These are phyloP conservation scores for Ceratina japonica DNA, from an alignment of 1,140 invertebrate genomes.

Conservation along the genomic window DNA sequence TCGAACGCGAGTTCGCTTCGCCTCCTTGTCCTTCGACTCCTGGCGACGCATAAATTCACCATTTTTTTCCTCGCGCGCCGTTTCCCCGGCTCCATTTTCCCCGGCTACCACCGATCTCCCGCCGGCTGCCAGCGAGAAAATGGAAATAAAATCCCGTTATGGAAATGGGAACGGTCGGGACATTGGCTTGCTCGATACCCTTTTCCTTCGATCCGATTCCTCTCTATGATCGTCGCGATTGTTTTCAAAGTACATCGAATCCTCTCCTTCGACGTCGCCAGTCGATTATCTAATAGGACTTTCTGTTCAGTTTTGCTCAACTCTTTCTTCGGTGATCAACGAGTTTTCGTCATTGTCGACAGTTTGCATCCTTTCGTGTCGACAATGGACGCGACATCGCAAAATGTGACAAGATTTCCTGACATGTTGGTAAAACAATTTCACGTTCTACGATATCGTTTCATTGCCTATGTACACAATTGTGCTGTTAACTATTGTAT, in stretches of 20 bases:
- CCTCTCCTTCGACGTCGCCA: not conserved
- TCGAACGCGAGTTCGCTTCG: not conserved
- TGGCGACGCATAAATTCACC: constrained; percentile 42
- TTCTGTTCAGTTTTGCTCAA: not conserved
- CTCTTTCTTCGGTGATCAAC: not conserved
- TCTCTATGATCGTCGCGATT: constrained; percentile 26
- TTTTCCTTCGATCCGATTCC: constrained; percentile 13
- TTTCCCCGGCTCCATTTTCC: constrained; percentile 13
- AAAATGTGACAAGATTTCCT: too few relatives aligned
- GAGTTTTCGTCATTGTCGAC: not conserved
- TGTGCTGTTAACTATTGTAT: too few relatives aligned
- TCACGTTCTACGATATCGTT: too few relatives aligned
- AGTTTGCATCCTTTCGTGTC: too few relatives aligned
- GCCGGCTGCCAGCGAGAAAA: constrained; percentile 52
- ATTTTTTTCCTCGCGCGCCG: not conserved
- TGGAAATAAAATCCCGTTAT: constrained; percentile 70
- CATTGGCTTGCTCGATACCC: constrained; percentile 23
- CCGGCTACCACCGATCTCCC: not conserved
- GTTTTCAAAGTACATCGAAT: constrained; percentile 1
- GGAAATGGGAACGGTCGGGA: constrained; percentile 56
- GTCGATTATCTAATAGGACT: constrained; percentile 8
- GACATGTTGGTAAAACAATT: too few relatives aligned
- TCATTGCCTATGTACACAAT: too few relatives aligned
- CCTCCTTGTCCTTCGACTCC: not conserved
- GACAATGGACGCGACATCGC: too few relatives aligned